A percentile compares a stretch with the other conserved stretches of the same genome.
Evolutionary conservation across 1,140 invertebrate species (phyloP).

Genomic region (Drosophila gunungcola): DNA sequence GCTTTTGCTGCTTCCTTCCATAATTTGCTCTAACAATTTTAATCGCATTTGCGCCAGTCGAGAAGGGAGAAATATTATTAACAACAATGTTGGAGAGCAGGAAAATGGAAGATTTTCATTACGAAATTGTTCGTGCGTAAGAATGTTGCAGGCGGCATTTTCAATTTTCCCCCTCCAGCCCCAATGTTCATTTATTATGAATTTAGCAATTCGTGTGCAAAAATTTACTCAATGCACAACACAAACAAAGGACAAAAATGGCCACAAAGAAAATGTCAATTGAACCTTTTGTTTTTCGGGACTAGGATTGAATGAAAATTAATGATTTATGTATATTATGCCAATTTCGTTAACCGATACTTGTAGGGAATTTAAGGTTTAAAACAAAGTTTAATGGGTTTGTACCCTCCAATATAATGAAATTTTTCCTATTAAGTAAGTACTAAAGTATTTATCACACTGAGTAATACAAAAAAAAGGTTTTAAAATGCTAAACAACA

Average conservation of each 20-base stretch:
- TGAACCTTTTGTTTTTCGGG: constrained; percentile 48
- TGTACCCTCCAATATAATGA: too few relatives aligned
- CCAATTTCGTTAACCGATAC: constrained; percentile 25
- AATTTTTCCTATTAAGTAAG: too few relatives aligned
- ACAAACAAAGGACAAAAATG: constrained; percentile 14
- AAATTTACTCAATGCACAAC: constrained; percentile 45
- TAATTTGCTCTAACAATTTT: constrained; percentile 82
- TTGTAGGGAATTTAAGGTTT: background rate
- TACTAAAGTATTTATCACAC: too few relatives aligned
- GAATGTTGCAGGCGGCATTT: constrained; percentile 75
- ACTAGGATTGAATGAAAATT: constrained; percentile 9
- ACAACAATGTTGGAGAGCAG: constrained; percentile 61
- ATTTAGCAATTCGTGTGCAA: constrained; percentile 81
- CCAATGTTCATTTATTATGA: constrained; percentile 77
- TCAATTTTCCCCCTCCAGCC: constrained; percentile 63
- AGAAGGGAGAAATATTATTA: constrained; percentile 64
- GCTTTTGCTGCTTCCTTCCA: constrained; percentile 20
- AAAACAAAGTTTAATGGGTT: background rate
- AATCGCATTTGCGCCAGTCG: constrained; percentile 70
- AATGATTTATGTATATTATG: constrained; percentile 62
- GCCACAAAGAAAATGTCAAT: constrained; percentile 67
- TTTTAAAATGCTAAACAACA: too few relatives aligned
- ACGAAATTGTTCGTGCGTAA: constrained; percentile 80
- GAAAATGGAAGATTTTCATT: constrained; percentile 65
- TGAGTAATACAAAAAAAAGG: too few relatives aligned